Conservation (phyloP, 2,113 vertebrate genomes). For the Oplegnathus fasciatus region DNA sequence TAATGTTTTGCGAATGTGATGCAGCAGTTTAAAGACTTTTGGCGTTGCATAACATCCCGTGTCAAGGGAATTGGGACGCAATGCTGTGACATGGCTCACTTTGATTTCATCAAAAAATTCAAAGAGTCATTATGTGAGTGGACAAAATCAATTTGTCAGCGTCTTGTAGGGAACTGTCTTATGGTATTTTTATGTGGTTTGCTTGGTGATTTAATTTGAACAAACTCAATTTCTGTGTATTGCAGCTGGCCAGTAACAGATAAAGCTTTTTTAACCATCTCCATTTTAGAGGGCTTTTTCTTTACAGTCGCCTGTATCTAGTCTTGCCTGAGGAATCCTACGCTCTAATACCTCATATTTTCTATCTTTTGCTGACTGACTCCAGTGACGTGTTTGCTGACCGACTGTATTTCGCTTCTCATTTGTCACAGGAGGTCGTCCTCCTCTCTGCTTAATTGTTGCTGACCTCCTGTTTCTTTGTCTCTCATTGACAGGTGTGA, state of each 20-base stretch:
- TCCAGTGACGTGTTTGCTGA: constrained; percentile 1
- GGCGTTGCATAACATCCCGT: constrained; percentile 62
- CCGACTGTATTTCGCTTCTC: background rate
- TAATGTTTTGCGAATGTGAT: constrained; percentile 58
- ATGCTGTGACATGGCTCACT: constrained; percentile 11
- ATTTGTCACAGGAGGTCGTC: constrained; percentile 8
- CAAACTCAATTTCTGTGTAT: background rate
- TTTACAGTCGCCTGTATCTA: background rate
- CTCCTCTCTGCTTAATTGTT: constrained; percentile 23
- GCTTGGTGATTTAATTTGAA: background rate
- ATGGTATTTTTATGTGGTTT: background rate
- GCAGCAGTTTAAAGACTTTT: constrained; percentile 36
- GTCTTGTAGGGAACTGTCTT: background rate
- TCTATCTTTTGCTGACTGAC: background rate
- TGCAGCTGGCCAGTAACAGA: background rate
- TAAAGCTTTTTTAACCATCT: background rate
- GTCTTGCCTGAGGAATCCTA: background rate
- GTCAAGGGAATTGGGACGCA: constrained; percentile 24
- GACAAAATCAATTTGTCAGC: constrained; percentile 4
- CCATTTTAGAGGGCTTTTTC: background rate
- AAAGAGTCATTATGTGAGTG: constrained; percentile 3
- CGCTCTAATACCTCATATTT: background rate
- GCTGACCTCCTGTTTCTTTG: constrained; percentile 44
- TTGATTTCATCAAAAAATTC: constrained; percentile 36
- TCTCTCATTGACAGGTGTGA: constrained; percentile 79